These are phyloP conservation scores for Misgurnus mizolepis DNA, from an alignment of 2,113 vertebrate genomes.

Conservation along the genomic window DNA sequence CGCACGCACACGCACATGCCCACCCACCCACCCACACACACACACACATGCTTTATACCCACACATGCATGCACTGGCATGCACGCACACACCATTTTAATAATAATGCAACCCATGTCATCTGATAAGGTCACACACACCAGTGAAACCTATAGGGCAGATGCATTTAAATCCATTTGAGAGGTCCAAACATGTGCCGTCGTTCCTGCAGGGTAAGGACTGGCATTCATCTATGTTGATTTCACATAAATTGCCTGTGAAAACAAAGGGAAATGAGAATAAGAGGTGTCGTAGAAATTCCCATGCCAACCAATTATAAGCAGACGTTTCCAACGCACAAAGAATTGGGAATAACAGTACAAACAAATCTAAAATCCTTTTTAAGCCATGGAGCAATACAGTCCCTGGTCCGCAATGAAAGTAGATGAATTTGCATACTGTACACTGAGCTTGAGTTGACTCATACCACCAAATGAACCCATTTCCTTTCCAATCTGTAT, in stretches of 20 bases:
- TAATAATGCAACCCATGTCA: background rate
- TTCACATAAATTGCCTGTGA: constrained; percentile 75
- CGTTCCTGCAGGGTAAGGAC: constrained; percentile 75
- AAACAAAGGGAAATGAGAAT: constrained; percentile 31
- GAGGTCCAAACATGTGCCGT: constrained; percentile 73
- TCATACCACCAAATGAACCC: constrained; percentile 35
- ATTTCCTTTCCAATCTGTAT: constrained; percentile 56
- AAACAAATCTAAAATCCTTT: constrained; percentile 37
- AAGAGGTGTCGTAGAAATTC: constrained; percentile 45
- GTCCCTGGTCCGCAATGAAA: constrained; percentile 38
- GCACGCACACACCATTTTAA: no score
- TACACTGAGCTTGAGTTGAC: constrained; percentile 39
- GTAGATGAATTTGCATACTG: constrained; percentile 23
- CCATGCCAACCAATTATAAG: constrained; percentile 52
- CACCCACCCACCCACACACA: no score
- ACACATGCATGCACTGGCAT: no score
- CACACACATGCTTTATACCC: no score
- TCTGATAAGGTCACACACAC: constrained; percentile 60
- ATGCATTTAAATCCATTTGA: constrained; percentile 67
- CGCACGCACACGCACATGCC: no score
- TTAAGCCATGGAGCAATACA: constrained; percentile 24
- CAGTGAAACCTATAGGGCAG: constrained; percentile 74
- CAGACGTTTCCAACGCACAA: constrained; percentile 36
- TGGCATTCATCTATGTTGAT: constrained; percentile 76
- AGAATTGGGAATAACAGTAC: constrained; percentile 38